Percentiles rank a stretch among this genome's conserved stretches.
Evolutionary conservation across 2,797 vertebrate genomes (phyloP).

Genomic region (Ciconia nigra): DNA sequence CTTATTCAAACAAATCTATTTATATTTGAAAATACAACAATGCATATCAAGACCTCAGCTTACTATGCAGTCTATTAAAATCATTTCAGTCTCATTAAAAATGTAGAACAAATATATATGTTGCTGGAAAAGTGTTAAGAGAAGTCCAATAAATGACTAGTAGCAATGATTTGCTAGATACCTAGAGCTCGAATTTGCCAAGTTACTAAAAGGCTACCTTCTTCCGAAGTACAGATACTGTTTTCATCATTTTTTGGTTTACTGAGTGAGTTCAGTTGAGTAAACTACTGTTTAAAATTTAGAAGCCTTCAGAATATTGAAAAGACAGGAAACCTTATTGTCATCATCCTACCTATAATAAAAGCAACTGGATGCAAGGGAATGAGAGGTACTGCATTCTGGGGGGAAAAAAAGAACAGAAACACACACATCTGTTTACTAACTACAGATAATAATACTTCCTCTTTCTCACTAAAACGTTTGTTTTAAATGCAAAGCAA

Average conservation of each 20-base stretch:
- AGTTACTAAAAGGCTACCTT: neutral
- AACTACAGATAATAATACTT: neutral
- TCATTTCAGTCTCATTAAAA: neutral
- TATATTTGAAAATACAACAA: neutral
- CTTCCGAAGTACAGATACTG: neutral
- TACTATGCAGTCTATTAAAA: accelerated
- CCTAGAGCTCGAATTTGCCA: neutral
- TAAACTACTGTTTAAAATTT: neutral
- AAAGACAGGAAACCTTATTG: neutral
- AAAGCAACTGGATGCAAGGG: neutral
- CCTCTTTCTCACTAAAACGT: neutral
- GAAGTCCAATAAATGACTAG: neutral
- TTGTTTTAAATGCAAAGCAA: neutral
- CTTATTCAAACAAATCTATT: neutral
- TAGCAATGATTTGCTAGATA: neutral
- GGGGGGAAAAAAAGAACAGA: neutral
- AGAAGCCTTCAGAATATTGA: neutral
- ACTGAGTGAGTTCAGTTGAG: neutral
- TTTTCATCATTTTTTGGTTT: neutral
- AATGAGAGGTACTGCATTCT: neutral
- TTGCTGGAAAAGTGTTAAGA: neutral
- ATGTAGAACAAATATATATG: neutral
- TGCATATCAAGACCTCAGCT: neutral
- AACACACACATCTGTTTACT: neutral
- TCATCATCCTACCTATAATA: neutral